Conservation (phyloP, 1,140 invertebrate genomes). For the Thalassaphorura encarpata region DNA sequence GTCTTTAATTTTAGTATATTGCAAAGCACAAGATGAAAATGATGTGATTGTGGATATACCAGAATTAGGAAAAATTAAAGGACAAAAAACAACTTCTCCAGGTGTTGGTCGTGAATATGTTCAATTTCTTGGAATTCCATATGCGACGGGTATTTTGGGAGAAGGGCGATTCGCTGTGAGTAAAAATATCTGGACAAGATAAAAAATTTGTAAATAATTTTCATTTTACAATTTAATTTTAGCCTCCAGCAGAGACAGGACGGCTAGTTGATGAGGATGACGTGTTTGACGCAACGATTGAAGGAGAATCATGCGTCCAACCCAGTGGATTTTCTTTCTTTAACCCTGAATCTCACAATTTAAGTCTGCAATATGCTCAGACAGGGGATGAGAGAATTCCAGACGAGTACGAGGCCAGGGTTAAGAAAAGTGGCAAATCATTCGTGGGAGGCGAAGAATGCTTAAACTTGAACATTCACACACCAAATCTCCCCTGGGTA, state of each 20-base stretch:
- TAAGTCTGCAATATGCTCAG: no score
- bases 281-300: not conserved
- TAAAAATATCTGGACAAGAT: not conserved
- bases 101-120: not conserved
- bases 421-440: not conserved
- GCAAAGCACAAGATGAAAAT: no score
- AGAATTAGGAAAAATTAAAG: not conserved
- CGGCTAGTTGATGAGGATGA: not conserved
- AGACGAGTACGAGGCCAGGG: not conserved
- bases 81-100: not conserved
- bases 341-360: not conserved
- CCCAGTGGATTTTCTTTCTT: not conserved
- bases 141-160: not conserved
- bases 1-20: no score
- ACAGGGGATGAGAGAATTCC: not conserved
- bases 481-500: no score
- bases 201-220: not conserved
- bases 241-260: not conserved
- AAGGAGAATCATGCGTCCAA: not conserved
- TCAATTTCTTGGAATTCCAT: slow-evolving; percentile 4
- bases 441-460: not conserved
- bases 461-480: not conserved
- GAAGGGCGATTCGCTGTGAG: not conserved
- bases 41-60: not conserved
- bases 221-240: not conserved